A percentile compares a stretch with the other conserved stretches of the same genome.
Evolutionary conservation across 1,140 invertebrate species (phyloP).

Genomic region (Heliothis subflexa): DNA sequence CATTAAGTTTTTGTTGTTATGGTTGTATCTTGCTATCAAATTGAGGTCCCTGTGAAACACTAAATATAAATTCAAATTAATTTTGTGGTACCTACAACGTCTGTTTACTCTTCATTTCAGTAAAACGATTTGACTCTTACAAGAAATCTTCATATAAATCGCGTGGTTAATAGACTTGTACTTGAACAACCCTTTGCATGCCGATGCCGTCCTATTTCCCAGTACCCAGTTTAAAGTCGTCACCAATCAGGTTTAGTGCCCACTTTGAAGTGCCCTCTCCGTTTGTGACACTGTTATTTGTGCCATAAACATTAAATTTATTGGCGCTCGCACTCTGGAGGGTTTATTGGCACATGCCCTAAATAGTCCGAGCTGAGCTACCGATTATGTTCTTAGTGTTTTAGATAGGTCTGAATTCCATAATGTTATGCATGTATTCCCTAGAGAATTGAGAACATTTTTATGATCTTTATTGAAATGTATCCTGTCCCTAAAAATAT

Average conservation of each 20-base stretch:
- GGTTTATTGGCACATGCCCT: conserved; percentile 7
- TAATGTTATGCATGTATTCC: not conserved
- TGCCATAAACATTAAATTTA: conserved; percentile 17
- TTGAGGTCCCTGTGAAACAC: no score
- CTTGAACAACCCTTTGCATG: not conserved
- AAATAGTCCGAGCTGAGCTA: not conserved
- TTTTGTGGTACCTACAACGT: no score
- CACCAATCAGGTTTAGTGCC: conserved; percentile 67
- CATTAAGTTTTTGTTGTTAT: no score
- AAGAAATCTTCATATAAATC: not conserved
- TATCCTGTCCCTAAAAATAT: no score
- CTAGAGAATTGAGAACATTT: no score
- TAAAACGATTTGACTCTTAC: no score
- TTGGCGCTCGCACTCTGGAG: not conserved
- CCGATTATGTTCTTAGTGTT: conserved; percentile 48
- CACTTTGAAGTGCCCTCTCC: conserved; percentile 55
- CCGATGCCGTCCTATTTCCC: not conserved
- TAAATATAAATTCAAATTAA: no score
- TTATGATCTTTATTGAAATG: no score
- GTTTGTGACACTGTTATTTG: conserved; percentile 8
- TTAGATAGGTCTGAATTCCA: not conserved
- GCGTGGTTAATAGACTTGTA: not conserved
- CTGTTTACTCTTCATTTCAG: no score
- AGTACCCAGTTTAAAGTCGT: conserved; percentile 55
- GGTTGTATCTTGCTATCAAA: no score